Evolutionary conservation across 2,797 vertebrate species (phyloP).

Genomic region (Podarcis siculus): DNA sequence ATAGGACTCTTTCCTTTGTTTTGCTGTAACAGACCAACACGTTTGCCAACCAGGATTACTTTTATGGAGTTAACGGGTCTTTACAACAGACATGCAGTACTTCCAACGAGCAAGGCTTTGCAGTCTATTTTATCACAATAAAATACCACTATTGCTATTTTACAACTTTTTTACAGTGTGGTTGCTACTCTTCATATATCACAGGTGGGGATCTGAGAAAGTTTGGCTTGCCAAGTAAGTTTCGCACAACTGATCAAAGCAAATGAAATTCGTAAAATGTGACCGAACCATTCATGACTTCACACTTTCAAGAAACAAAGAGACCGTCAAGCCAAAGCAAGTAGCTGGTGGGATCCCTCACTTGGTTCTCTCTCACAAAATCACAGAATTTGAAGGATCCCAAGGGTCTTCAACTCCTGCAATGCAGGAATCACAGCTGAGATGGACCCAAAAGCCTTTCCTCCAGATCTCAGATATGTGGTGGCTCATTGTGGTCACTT

Average conservation of each 20-base stretch:
- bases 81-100: background rate
- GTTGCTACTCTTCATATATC: background rate
- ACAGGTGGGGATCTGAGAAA: background rate
- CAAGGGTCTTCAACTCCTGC: no score
- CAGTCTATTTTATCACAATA: background rate
- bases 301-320: background rate
- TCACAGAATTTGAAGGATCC: no score
- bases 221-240: background rate
- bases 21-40: background rate
- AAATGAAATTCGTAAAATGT: background rate
- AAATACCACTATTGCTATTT: no score
- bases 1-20: background rate
- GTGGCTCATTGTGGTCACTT: no score
- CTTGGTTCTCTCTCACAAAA: no score
- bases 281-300: background rate
- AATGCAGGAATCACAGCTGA: no score
- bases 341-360: background rate
- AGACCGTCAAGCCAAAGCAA: background rate
- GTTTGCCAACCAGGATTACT: no score
- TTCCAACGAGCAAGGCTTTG: background rate
- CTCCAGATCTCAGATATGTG: no score
- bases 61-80: background rate
- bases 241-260: no score
- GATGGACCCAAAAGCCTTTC: no score
- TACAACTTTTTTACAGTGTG: background rate